Conservation (phyloP, 2,797 vertebrate genomes). For the Falco rusticolus region DNA sequence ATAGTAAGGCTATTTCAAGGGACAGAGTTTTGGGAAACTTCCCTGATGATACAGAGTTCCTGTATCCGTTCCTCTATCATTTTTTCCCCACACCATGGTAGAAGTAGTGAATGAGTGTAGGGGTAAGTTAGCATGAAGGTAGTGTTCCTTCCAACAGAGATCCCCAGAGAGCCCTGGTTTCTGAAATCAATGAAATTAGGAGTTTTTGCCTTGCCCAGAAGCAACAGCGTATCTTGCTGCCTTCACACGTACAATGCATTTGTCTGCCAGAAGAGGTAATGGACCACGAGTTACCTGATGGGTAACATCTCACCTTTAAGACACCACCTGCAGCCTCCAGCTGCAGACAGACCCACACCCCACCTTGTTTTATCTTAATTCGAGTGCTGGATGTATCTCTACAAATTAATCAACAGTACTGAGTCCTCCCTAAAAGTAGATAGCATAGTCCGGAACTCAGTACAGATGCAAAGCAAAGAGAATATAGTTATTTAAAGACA, state of each 20-base stretch:
- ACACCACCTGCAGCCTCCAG: background rate
- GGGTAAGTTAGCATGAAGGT: background rate
- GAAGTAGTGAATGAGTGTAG: background rate
- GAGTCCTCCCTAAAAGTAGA: background rate
- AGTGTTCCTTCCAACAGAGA: background rate
- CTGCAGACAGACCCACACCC: background rate
- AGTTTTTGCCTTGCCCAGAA: background rate
- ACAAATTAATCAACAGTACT: background rate
- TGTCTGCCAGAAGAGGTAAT: background rate
- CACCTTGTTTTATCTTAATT: background rate
- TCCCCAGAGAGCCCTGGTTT: background rate
- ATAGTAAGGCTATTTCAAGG: background rate
- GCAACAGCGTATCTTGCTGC: background rate
- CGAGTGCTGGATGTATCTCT: background rate
- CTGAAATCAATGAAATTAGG: background rate
- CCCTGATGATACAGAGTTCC: background rate
- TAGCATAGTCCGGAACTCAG: background rate
- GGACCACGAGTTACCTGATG: background rate
- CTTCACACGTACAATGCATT: background rate
- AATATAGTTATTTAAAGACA: background rate
- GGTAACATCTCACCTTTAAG: background rate
- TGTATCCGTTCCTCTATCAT: background rate
- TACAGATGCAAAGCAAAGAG: background rate
- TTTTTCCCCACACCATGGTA: background rate
- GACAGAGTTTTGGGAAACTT: background rate